Evolutionary conservation across 2,113 vertebrate species (phyloP), one percentile per base, ranked within the genome.

Genomic region (Myxocyprinus asiaticus): DNA sequence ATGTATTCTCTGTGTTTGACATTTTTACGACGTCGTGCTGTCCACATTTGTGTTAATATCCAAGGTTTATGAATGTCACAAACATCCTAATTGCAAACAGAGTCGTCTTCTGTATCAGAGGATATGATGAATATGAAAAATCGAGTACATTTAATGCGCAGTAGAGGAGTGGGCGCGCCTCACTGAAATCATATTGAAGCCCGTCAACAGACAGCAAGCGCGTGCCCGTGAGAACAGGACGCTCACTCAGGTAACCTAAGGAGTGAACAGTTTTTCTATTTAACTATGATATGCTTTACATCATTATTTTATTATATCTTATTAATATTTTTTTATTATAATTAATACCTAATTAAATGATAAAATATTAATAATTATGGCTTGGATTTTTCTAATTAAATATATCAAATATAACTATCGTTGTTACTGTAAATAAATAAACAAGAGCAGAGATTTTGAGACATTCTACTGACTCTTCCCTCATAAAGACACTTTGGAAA

Each of bases 101-200:
- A 10, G n/a, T 59, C 56, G 6, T 0, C 3, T 10, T 51, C 15
- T 44, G 55, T 44, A 63, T 68, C 58, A 51, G 17, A 74, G n/a
- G 17, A 50, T n/a, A 33, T 7, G n/a, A 63, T 48, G 10, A 50
- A 17, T 73, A 44, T 14, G 43, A 50, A 61, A 66, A 58, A 82
- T 6, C n/a, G 12, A 58, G 11, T 74, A 65, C 69, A 82, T 78
- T 44, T 48, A 79, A 70, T 67, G 76, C 9, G 62, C 74, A 56
- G 80, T 47, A 44, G 50, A 55, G 61, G 55, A 58, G 77, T 44
- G 81, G 55, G 48, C 50, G 76, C 69, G 69, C 67, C 75, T 66
- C 55, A 58, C 69, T 67, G 67, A 14, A 76, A 72, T 47, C 76
- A 72, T 33, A 69, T 48, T 68, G 22, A 75, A 45, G 17, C 44